Evolutionary conservation across 2,888 invertebrate genomes (phyloP), one percentile per base, ranked within the genome.

Genomic region (Apomyelois bistriatella): DNA sequence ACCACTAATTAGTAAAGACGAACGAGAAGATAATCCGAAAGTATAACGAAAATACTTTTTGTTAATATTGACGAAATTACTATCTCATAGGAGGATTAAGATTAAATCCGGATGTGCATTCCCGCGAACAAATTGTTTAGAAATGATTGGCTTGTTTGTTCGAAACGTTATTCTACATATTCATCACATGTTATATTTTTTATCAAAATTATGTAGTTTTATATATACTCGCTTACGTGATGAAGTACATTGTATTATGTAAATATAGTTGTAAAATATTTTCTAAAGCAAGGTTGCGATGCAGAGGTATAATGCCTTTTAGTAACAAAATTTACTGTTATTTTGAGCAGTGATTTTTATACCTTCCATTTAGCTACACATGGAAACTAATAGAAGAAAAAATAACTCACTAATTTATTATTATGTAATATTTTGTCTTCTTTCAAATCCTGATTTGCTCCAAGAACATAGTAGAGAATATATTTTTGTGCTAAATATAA

Each of bases 1-100:
- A 56, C 86, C 84, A 1, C 56, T 87, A 46, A 64, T 87, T 1
- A 67, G 71, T 49, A 52, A 54, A 1, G 62, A 68, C 36, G 68
- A 70, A 47, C 60, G 48, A 36, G 61, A 57, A 22, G 43, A 62
- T 15, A 68, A 85, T 55, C 85, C 84, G 1, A 73, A 67, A 65
- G 87, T 75, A 49, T 85, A 76, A 46, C 30, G 13, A 74, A 52
- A 17, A 3, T 47, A 12, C 16, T 3, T 13, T 35, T 9, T 40
- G 0, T 9, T 5, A 48, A 43, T 53, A 48, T 52, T 55, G 22
- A 40, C 16, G 35, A 40, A 40, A 46, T 17, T 17, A 52, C 15
- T 30, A 48, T 42, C 46, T 47, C 13, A 53, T 8, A 30, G 4
- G 2, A 41, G 41, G 12, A 12, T 32, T 46, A 46, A 46, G 32